A percentile compares a stretch with the other conserved stretches of the same genome.
phyloP scores from a whole-genome alignment of 2,797 vertebrate species.

The Anisognathus igniventris region DNA sequence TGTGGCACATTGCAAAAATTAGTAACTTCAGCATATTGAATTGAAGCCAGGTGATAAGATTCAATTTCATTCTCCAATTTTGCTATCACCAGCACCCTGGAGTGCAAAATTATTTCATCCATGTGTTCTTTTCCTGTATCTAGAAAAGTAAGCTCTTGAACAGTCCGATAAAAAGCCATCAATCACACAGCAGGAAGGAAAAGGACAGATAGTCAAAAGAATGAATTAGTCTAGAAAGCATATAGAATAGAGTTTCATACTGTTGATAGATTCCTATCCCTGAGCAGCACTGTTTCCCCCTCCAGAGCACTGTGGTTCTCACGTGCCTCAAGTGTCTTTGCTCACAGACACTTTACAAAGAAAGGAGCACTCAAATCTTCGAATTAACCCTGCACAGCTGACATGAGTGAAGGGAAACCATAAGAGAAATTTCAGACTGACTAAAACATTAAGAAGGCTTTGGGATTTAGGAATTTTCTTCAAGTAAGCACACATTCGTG shows the following conservation, averaged over 20 bases:
- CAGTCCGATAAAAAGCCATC: not conserved
- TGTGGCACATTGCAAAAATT: not conserved
- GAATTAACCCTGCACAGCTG: not conserved
- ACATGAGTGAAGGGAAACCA: not conserved
- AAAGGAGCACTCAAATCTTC: not conserved
- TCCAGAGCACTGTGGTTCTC: not conserved
- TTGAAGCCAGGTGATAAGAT: not conserved
- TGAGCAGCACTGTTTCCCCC: not conserved
- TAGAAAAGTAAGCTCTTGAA: not conserved
- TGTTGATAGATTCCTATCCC: not conserved
- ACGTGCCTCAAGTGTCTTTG: not conserved
- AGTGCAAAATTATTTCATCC: not conserved
- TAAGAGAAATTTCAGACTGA: not conserved
- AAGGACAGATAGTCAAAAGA: not conserved
- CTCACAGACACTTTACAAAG: not conserved
- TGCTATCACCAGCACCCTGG: not conserved
- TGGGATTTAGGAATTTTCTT: not conserved
- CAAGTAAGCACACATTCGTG: not conserved
- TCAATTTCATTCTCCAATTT: not conserved
- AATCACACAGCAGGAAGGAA: not conserved
- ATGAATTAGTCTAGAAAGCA: not conserved
- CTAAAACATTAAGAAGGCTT: not conserved
- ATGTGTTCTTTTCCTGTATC: not conserved
- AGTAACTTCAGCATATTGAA: not conserved
- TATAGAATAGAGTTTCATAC: not conserved